Evolutionary conservation across 2,888 invertebrate species (phyloP).

Genomic region (Hirtodrosophila confusa): DNA sequence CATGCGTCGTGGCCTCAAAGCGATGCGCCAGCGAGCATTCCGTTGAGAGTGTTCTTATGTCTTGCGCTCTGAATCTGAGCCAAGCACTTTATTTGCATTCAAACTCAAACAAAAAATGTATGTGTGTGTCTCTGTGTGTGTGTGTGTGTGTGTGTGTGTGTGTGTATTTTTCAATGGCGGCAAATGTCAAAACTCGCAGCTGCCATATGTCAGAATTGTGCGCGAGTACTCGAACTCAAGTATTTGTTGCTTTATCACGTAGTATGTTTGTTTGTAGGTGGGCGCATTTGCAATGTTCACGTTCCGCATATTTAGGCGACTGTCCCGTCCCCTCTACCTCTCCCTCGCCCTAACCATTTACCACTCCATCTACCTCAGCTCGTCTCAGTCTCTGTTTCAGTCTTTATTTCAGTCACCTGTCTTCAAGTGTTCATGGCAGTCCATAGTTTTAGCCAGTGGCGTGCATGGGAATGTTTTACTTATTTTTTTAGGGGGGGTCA

Average conservation of each 20-base stretch:
- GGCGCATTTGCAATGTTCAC: conserved; percentile 43
- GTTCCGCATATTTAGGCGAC: conserved; percentile 42
- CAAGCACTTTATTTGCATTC: conserved; percentile 39
- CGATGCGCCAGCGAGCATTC: conserved; percentile 43
- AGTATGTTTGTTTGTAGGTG: conserved; percentile 27
- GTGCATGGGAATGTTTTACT: too few relatives aligned
- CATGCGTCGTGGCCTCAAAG: conserved; percentile 38
- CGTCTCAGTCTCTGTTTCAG: neutral
- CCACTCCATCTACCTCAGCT: neutral
- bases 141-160: neutral
- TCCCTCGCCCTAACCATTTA: neutral
- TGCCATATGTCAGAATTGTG: conserved; percentile 46
- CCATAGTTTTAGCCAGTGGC: conserved; percentile 11
- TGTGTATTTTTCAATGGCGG: conserved; percentile 42
- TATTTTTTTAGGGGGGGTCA: too few relatives aligned
- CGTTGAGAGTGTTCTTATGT: conserved; percentile 26
- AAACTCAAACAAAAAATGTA: conserved; percentile 10
- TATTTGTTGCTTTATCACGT: conserved; percentile 52
- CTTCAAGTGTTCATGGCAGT: conserved; percentile 12
- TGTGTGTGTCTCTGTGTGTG: neutral
- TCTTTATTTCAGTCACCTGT: conserved; percentile 7
- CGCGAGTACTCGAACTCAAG: conserved; percentile 31
- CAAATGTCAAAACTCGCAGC: conserved; percentile 50
- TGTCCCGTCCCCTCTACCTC: neutral
- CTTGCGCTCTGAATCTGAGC: conserved; percentile 30